phyloP scores from a whole-genome alignment of 2,888 invertebrate species.

The Chromoteleia sp. region DNA sequence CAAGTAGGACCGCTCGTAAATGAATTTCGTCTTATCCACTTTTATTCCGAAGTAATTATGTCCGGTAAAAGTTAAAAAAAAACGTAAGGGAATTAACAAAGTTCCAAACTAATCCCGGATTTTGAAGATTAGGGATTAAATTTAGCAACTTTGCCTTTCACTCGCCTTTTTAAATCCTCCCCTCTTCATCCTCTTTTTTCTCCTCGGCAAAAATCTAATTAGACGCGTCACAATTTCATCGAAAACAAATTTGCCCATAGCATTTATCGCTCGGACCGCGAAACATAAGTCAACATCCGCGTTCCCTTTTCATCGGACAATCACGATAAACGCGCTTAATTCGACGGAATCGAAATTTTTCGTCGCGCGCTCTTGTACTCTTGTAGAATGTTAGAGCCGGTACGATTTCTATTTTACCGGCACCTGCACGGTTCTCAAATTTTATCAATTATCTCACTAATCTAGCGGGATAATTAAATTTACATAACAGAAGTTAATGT shows the following conservation, averaged over 20 bases:
- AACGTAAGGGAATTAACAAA: slow-evolving; percentile 46
- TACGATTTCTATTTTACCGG: no score
- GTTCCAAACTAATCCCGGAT: slow-evolving; percentile 52
- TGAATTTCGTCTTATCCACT: slow-evolving; percentile 51
- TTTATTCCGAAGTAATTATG: slow-evolving; percentile 53
- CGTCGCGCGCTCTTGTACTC: not conserved
- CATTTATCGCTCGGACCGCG: not conserved
- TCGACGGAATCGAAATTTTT: not conserved
- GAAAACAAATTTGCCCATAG: not conserved
- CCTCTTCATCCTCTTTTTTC: not conserved
- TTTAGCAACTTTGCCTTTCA: slow-evolving; percentile 30
- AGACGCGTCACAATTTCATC: not conserved
- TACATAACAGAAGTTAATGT: no score
- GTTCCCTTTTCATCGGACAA: not conserved
- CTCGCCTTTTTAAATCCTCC: slow-evolving; percentile 15
- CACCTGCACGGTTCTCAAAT: no score
- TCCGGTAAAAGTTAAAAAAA: slow-evolving; percentile 41
- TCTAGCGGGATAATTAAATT: no score
- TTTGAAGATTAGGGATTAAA: slow-evolving; percentile 53
- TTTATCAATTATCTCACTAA: no score
- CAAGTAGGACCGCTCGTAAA: slow-evolving; percentile 40
- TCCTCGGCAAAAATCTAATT: not conserved
- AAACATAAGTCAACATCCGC: not conserved
- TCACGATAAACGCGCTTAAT: not conserved
- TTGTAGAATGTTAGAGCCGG: no score